A percentile compares a stretch with the other conserved stretches of the same genome.
These are phyloP conservation scores for Siniperca knerii DNA, from an alignment of 2,113 vertebrate genomes.

Conservation along the genomic window DNA sequence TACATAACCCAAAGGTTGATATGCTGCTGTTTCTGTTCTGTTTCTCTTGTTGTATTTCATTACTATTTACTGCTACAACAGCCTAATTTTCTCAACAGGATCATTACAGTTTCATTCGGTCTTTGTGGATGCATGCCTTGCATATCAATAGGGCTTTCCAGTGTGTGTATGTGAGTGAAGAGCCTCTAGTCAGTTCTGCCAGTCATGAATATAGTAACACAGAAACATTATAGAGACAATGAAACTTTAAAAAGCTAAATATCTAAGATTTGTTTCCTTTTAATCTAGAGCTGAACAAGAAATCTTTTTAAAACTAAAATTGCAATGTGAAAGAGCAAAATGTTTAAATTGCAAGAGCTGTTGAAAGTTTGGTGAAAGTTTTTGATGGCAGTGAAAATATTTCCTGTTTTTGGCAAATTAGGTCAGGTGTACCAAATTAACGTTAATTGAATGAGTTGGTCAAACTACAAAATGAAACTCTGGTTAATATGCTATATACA, in stretches of 20 bases:
- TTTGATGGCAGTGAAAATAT: background rate
- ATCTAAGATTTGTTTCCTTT: background rate
- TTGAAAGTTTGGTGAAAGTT: background rate
- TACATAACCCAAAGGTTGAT: background rate
- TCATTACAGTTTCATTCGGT: constrained; percentile 29
- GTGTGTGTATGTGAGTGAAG: background rate
- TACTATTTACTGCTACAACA: background rate
- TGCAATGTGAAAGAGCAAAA: background rate
- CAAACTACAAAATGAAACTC: background rate
- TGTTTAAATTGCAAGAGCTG: background rate
- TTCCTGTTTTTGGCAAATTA: background rate
- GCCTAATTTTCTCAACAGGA: constrained; percentile 12
- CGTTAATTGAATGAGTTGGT: background rate
- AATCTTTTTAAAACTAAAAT: too few species aligned
- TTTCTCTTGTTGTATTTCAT: constrained; percentile 7
- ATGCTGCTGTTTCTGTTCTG: background rate
- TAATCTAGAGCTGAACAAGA: background rate
- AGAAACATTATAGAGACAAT: background rate
- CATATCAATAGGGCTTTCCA: constrained; percentile 14
- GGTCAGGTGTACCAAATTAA: background rate
- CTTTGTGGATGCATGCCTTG: constrained; percentile 14
- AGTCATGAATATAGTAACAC: background rate
- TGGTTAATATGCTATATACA: background rate
- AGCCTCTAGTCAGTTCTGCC: background rate
- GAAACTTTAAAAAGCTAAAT: background rate